Percentiles rank a stretch among this genome's conserved stretches.
These are phyloP conservation scores for Thunnus thynnus DNA, from an alignment of 2,113 vertebrate species.

Conservation along the genomic window DNA sequence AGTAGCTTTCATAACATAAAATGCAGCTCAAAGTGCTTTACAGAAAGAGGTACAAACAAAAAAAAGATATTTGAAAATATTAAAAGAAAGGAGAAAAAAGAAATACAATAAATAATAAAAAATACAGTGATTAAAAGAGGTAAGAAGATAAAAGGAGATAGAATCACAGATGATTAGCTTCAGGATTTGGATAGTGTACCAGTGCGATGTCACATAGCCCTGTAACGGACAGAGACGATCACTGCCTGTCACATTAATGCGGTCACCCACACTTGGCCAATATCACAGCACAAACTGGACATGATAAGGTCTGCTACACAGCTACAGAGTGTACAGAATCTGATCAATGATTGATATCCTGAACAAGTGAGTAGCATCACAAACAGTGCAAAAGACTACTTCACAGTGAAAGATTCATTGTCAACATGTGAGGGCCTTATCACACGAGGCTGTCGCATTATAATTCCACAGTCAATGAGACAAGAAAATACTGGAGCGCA, in stretches of 20 bases:
- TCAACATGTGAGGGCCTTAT: not conserved
- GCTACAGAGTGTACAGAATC: not conserved
- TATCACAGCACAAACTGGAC: not conserved
- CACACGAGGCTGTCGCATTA: not conserved
- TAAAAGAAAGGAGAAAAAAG: too few relatives aligned
- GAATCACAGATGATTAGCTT: too few relatives aligned
- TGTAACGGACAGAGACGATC: not conserved
- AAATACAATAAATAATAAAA: too few relatives aligned
- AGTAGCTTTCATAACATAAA: too few relatives aligned
- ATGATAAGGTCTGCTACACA: not conserved
- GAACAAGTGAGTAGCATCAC: not conserved
- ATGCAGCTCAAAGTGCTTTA: too few relatives aligned
- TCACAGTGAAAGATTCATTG: not conserved
- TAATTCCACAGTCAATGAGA: not conserved
- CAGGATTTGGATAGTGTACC: constrained; percentile 49
- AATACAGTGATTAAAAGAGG: too few relatives aligned
- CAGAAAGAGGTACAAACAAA: too few relatives aligned
- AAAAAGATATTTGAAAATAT: too few relatives aligned
- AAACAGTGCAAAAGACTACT: not conserved
- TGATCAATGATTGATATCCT: not conserved
- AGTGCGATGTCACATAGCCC: constrained; percentile 13
- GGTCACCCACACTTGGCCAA: constrained; percentile 1
- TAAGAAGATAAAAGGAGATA: too few relatives aligned
- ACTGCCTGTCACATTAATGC: constrained; percentile 1
- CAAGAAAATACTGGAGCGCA: not conserved